A percentile compares a stretch with the other conserved stretches of the same genome.
phyloP scores from a whole-genome alignment of 2,888 invertebrate genomes.

The Rhyacophila evoluta region DNA sequence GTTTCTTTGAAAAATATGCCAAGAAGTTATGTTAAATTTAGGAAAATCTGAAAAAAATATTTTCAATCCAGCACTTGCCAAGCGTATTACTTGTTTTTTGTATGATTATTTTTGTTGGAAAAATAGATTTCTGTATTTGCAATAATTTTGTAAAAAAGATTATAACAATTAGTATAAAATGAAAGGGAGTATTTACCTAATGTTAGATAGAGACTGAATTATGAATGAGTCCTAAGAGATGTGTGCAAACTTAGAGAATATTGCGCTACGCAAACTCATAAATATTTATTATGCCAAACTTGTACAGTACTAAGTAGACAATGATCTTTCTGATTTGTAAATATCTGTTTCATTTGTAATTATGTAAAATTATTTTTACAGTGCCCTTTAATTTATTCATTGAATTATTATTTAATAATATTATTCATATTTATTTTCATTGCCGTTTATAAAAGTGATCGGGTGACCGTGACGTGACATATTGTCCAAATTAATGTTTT shows the following conservation, averaged over 20 bases:
- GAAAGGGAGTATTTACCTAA: slow-evolving; percentile 43
- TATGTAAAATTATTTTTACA: slow-evolving; percentile 31
- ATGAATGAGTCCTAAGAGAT: slow-evolving; percentile 16
- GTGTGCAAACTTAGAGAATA: slow-evolving; percentile 27
- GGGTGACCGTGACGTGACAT: slow-evolving; percentile 25
- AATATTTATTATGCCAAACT: slow-evolving; percentile 49
- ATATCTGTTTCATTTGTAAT: slow-evolving; percentile 41
- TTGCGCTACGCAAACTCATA: slow-evolving; percentile 16
- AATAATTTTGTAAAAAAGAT: not conserved
- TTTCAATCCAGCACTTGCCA: not conserved
- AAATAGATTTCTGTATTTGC: slow-evolving; percentile 11
- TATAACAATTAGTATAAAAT: slow-evolving; percentile 9
- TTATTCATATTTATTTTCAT: slow-evolving; percentile 37
- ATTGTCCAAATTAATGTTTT: slow-evolving; percentile 32
- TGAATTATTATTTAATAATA: slow-evolving; percentile 30
- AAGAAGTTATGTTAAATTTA: not conserved
- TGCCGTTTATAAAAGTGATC: slow-evolving; percentile 12
- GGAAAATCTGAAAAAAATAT: not conserved
- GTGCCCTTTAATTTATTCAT: slow-evolving; percentile 39
- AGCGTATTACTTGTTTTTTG: not conserved
- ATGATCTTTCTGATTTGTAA: slow-evolving; percentile 36
- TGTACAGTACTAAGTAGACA: slow-evolving; percentile 48
- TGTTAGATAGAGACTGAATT: slow-evolving; percentile 45
- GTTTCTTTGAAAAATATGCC: not conserved
- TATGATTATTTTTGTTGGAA: not conserved